phyloP scores from a whole-genome alignment of 2,888 invertebrate genomes.

The Oligia strigilis region DNA sequence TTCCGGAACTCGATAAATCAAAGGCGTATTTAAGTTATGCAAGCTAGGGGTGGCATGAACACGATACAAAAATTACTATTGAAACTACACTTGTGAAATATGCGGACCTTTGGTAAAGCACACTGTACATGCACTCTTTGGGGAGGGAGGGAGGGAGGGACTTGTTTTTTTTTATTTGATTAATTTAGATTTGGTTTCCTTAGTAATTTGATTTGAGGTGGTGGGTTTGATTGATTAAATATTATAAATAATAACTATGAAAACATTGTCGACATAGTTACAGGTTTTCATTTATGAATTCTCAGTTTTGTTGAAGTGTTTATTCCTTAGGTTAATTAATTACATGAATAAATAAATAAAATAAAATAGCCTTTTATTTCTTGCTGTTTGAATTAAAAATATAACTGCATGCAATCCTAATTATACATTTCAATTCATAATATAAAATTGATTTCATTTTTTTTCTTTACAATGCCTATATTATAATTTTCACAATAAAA shows the following conservation, averaged over 20 bases:
- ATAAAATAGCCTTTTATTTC: too few relatives aligned
- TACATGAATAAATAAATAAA: too few relatives aligned
- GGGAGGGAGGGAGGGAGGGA: not conserved
- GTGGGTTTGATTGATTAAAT: slow-evolving; percentile 3
- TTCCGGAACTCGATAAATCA: slow-evolving; percentile 74
- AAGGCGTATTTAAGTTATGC: slow-evolving; percentile 78
- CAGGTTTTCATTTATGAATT: not conserved
- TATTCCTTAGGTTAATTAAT: not conserved
- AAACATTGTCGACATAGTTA: not conserved
- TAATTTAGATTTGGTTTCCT: not conserved
- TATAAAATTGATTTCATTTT: too few relatives aligned
- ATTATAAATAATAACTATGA: not conserved
- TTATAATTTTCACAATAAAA: too few relatives aligned
- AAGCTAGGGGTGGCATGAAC: slow-evolving; percentile 65
- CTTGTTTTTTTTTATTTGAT: too few relatives aligned
- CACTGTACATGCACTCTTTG: not conserved
- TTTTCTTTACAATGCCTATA: too few relatives aligned
- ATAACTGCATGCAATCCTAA: too few relatives aligned
- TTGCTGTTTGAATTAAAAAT: too few relatives aligned
- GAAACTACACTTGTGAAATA: slow-evolving; percentile 58
- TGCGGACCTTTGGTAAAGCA: slow-evolving; percentile 37
- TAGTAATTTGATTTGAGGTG: not conserved
- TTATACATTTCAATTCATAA: too few relatives aligned
- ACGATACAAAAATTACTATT: slow-evolving; percentile 73
- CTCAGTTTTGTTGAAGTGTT: not conserved